Conservation (phyloP, 2,113 vertebrate genomes). For the Cranoglanis bouderius region DNA sequence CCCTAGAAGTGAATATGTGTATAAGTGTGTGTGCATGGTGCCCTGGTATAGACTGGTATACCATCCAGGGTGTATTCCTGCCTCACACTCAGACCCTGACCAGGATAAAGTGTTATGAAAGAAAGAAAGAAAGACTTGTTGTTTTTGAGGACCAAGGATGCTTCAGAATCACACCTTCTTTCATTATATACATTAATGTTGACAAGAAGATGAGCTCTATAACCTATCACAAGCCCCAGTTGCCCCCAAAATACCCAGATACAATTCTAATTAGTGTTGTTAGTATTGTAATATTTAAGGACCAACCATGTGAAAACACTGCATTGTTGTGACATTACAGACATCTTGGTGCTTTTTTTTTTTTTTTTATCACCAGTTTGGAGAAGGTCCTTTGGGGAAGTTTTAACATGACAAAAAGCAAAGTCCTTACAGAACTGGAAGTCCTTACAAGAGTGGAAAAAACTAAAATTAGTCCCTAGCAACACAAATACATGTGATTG, state of each 20-base stretch:
- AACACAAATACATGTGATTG: neutral
- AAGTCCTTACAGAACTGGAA: neutral
- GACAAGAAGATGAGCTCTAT: neutral
- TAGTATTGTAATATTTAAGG: neutral
- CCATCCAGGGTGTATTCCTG: no score
- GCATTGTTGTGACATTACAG: neutral
- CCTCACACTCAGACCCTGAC: neutral
- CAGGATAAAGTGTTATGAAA: neutral
- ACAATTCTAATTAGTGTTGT: neutral
- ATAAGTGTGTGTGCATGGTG: no score
- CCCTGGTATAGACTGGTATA: no score
- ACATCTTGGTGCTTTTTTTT: neutral
- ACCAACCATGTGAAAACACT: neutral
- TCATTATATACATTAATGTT: neutral
- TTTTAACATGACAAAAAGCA: neutral
- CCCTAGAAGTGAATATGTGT: no score
- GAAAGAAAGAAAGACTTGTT: neutral
- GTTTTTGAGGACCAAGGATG: neutral
- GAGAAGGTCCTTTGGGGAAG: neutral
- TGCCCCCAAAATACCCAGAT: neutral
- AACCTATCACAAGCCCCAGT: neutral
- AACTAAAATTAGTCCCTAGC: neutral
- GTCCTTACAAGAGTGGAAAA: no score
- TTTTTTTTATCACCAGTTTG: neutral
- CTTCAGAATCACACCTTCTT: neutral